phyloP scores from a whole-genome alignment of 2,888 invertebrate genomes.

The Beris morrisii region DNA sequence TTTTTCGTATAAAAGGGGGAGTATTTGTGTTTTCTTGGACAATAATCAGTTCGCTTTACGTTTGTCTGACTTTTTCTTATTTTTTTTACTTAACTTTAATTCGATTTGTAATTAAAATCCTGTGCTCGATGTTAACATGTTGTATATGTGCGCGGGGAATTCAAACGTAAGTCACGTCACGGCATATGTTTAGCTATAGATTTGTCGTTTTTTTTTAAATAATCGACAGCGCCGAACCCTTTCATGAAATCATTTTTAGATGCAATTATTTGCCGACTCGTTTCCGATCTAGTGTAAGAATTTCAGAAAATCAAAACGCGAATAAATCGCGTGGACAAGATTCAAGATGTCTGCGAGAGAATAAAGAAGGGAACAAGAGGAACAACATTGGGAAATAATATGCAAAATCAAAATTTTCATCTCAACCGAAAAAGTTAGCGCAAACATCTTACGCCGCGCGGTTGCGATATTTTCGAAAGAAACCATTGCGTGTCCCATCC shows the following conservation, averaged over 20 bases:
- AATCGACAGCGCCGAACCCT: no score
- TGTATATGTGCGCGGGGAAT: slow-evolving; percentile 22
- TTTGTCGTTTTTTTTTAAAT: no score
- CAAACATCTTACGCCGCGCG: background rate
- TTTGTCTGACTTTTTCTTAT: slow-evolving; percentile 4
- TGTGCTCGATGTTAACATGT: slow-evolving; percentile 31
- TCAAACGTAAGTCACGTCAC: slow-evolving; percentile 30
- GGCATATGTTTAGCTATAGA: slow-evolving; percentile 1
- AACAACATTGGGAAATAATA: slow-evolving; percentile 11
- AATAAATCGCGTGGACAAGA: slow-evolving; percentile 18
- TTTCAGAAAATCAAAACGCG: no score
- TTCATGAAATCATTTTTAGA: no score
- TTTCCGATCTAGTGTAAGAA: no score
- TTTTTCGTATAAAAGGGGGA: background rate
- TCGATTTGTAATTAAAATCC: slow-evolving; percentile 31
- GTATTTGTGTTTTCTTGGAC: slow-evolving; percentile 16
- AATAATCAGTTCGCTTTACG: slow-evolving; percentile 20
- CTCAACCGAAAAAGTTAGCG: background rate
- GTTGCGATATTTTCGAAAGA: background rate
- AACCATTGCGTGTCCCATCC: slow-evolving; percentile 26
- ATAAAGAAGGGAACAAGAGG: no score
- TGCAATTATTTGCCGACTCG: no score
- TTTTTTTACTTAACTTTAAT: slow-evolving; percentile 28
- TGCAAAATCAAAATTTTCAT: slow-evolving; percentile 28
- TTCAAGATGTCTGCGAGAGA: slow-evolving; percentile 4